These are phyloP conservation scores for Cactoblastis cactorum DNA, from an alignment of 2,888 invertebrate species.

Conservation along the genomic window DNA sequence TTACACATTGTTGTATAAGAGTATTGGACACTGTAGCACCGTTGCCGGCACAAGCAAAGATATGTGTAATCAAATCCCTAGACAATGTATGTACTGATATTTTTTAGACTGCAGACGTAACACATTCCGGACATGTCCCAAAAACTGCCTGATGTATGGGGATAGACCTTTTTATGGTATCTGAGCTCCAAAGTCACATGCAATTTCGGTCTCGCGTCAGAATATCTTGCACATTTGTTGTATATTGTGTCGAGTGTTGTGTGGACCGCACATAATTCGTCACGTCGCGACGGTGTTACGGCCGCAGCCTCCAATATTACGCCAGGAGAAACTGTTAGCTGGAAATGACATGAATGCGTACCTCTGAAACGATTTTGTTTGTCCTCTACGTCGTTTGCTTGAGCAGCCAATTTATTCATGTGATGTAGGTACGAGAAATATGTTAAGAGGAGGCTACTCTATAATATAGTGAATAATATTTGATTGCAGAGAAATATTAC, in stretches of 20 bases:
- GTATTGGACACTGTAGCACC: too few species aligned
- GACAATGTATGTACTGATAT: too few species aligned
- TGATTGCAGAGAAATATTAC: too few species aligned
- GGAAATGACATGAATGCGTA: slow-evolving; percentile 30
- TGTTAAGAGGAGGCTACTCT: too few species aligned
- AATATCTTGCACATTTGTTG: slow-evolving; percentile 48
- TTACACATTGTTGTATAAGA: too few species aligned
- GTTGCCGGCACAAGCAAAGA: too few species aligned
- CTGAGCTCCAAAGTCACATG: slow-evolving; percentile 5
- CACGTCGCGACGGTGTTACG: slow-evolving; percentile 40
- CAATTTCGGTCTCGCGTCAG: slow-evolving; percentile 20
- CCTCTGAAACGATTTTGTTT: not conserved
- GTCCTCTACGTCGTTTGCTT: not conserved
- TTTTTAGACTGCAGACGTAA: too few species aligned
- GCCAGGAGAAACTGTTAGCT: slow-evolving; percentile 28
- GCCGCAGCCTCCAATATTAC: slow-evolving; percentile 42
- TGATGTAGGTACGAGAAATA: not conserved
- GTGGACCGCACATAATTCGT: slow-evolving; percentile 49
- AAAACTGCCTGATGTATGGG: too few species aligned
- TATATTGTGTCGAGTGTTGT: slow-evolving; percentile 43
- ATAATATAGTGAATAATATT: too few species aligned
- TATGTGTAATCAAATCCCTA: too few species aligned
- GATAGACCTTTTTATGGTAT: not conserved
- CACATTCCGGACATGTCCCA: too few species aligned
- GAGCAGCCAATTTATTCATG: not conserved